A percentile compares a stretch with the other conserved stretches of the same genome.
phyloP scores from a whole-genome alignment of 2,113 vertebrate genomes.

The Mastomys coucha region DNA sequence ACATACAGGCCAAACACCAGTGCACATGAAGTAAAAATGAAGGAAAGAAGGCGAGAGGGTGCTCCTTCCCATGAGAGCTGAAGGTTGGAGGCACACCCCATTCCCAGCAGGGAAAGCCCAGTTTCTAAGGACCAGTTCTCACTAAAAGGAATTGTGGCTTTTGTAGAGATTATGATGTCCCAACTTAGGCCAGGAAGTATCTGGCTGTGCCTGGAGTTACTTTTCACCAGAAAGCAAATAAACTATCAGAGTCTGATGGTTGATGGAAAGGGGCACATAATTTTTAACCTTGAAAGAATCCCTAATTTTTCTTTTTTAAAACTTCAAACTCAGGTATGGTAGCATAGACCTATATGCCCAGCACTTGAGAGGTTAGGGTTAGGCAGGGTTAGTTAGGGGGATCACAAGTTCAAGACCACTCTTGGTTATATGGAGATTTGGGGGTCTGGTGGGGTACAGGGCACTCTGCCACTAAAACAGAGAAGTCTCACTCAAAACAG shows the following conservation, averaged over 20 bases:
- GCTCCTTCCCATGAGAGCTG: background rate
- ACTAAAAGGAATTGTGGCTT: background rate
- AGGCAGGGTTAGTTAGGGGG: background rate
- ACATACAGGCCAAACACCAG: background rate
- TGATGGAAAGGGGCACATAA: constrained; percentile 11
- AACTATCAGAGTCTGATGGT: background rate
- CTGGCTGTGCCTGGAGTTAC: constrained; percentile 1
- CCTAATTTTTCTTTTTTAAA: constrained; percentile 47
- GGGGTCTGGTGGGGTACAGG: background rate
- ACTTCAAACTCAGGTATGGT: background rate
- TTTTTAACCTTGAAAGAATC: background rate
- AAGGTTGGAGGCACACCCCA: background rate
- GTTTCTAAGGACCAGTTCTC: constrained; percentile 54
- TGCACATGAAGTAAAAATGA: background rate
- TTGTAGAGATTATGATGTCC: background rate
- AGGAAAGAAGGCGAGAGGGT: background rate
- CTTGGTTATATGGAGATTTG: background rate
- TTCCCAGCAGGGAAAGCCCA: background rate
- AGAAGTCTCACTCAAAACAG: background rate
- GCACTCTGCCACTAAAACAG: background rate
- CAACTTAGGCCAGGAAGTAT: background rate
- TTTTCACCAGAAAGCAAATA: constrained; percentile 32
- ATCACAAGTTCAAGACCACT: background rate
- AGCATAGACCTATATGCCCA: background rate
- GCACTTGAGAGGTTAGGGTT: background rate